Percentiles rank a stretch among this genome's conserved stretches.
Conservation (phyloP, 2,113 vertebrate genomes). For the Cheilinus undulatus region DNA sequence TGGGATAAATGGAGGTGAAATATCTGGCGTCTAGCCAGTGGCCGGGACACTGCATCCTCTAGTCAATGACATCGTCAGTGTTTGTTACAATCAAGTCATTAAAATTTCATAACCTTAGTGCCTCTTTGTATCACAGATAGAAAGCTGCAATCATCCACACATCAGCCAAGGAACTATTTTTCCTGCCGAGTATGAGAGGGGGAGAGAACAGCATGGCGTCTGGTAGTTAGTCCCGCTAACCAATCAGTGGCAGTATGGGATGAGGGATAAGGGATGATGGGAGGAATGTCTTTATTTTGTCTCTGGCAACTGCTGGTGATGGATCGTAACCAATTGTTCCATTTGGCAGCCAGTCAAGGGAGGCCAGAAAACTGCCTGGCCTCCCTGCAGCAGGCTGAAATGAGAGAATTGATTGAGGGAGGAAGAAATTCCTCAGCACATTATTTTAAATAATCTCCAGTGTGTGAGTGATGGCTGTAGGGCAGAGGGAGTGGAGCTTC, state of each 20-base stretch:
- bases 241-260: conserved; percentile 43
- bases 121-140: conserved; percentile 48
- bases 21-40: conserved; percentile 34
- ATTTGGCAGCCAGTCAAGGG: conserved; percentile 72
- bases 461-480: conserved; percentile 55
- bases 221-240: conserved; percentile 41
- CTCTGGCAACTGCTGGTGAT: conserved; percentile 70
- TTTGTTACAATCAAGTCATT: conserved; percentile 67
- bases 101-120: conserved; percentile 60
- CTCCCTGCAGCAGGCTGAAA: conserved; percentile 40
- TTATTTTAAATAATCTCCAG: conserved; percentile 67
- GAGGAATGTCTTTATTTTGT: conserved; percentile 71
- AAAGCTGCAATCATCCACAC: conserved; percentile 34
- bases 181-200: conserved; percentile 20
- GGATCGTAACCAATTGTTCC: conserved; percentile 75
- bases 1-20: conserved; percentile 55
- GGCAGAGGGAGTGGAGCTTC: conserved; percentile 41
- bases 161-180: conserved; percentile 18
- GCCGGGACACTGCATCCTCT: conserved; percentile 42
- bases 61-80: conserved; percentile 59
- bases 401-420: conserved; percentile 61
- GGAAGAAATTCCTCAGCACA: conserved; percentile 51
- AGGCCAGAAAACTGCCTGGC: conserved; percentile 43
- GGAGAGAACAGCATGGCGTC: not conserved
- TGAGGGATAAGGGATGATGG: conserved; percentile 58